These are phyloP conservation scores for Samia ricini DNA, from an alignment of 1,140 invertebrate genomes.

Conservation along the genomic window DNA sequence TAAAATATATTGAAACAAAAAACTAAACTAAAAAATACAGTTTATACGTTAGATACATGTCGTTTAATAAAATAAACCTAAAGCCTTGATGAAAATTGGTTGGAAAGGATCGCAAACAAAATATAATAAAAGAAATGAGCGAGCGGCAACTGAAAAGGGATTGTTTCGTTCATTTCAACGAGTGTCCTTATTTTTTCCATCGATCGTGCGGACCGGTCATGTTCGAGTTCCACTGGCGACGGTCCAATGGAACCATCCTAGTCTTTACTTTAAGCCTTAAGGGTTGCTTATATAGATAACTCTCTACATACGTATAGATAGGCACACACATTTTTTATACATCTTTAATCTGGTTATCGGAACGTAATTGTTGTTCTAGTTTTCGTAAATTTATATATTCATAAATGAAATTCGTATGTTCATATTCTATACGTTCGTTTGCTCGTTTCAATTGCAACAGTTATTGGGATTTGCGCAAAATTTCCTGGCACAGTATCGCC, in stretches of 20 bases:
- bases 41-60: not conserved
- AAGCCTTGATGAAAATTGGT: constrained; percentile 8
- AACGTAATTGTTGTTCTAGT: too few species aligned
- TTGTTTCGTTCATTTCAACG: constrained; percentile 21
- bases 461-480: too few species aligned
- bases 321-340: constrained; percentile 25
- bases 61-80: not conserved
- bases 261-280: constrained; percentile 11
- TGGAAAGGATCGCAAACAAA: constrained; percentile 5
- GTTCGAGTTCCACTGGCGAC: constrained; percentile 24
- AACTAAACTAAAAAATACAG: not conserved
- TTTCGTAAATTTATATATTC: too few species aligned
- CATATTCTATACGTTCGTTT: too few species aligned
- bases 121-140: constrained; percentile 4
- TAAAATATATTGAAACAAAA: not conserved
- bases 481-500: too few species aligned
- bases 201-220: constrained; percentile 20
- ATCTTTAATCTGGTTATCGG: too few species aligned
- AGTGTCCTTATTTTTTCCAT: constrained; percentile 25
- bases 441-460: too few species aligned
- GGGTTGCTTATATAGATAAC: constrained; percentile 9
- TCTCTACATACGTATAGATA: not conserved
- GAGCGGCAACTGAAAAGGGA: constrained; percentile 11
- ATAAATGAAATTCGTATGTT: too few species aligned
- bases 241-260: constrained; percentile 21